Evolutionary conservation across 35 echinoderm and acorn worm species (phyloP).

Genomic region (Apostichopus californicus): DNA sequence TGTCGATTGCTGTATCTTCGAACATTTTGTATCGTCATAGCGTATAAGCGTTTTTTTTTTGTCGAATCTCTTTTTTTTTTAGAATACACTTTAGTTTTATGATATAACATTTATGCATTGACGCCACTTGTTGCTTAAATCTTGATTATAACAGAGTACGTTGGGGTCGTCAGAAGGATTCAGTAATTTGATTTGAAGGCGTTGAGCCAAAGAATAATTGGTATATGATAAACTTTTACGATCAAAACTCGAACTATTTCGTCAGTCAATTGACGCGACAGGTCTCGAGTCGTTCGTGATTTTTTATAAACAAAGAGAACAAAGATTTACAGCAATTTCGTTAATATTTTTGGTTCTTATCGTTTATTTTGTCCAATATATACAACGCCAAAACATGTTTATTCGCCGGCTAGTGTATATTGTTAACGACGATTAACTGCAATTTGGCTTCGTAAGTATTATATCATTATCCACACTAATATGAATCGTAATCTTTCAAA

Average conservation of each 20-base stretch:
- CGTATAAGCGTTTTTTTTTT: not conserved
- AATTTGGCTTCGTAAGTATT: too few relatives aligned
- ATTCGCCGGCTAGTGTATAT: too few relatives aligned
- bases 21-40: slow-evolving; percentile 25
- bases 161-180: not conserved
- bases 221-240: slow-evolving; percentile 56
- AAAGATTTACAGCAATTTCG: not conserved
- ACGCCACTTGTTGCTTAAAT: slow-evolving; percentile 55
- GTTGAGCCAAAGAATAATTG: slow-evolving; percentile 50
- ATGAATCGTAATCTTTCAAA: too few relatives aligned
- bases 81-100: slow-evolving; percentile 48
- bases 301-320: slow-evolving; percentile 14
- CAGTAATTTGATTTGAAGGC: slow-evolving; percentile 56
- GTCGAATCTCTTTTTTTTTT: not conserved
- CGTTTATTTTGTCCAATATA: too few relatives aligned
- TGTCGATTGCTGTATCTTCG: slow-evolving; percentile 38
- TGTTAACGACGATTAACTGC: too few relatives aligned
- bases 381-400: too few relatives aligned
- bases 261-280: slow-evolving; percentile 11
- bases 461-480: too few relatives aligned
- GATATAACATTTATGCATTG: slow-evolving; percentile 1
- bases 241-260: slow-evolving; percentile 17
- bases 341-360: too few relatives aligned
- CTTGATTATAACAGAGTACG: not conserved
- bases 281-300: not conserved